Evolutionary conservation across 2,113 vertebrate species (phyloP), one percentile per base, ranked within the genome.

Genomic region (Polypterus bichir): DNA sequence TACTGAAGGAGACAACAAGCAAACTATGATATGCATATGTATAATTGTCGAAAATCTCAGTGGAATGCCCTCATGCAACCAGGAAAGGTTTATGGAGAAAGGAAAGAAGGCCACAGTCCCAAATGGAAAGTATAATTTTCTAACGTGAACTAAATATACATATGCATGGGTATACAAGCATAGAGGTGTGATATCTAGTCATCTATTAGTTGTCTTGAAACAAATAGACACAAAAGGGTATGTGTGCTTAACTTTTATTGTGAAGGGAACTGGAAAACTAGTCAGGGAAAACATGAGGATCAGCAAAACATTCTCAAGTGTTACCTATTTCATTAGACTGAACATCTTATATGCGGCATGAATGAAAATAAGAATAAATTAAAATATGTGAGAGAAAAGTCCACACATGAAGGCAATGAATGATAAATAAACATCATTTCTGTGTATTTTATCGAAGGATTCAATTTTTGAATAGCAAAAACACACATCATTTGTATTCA

Each of bases 251-350:
- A 45, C 45, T 57, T 53, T 59, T 44, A 47, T 44, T 47, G 57
- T 9, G 9, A 9, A 58, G 27, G 63, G 47, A 7, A 62, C 5
- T 57, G 46, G 8, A 49, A 57, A 53, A 67, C 59, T 66, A 49
- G 27, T 27, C 27, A 27, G 27, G 27, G 27, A 27, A 27, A 27
- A 27, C 27, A 27, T 2, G 27, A 27, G 46, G 44, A 59, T 47
- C 49, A 27, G 53, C 6, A 47, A 53, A 48, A 58, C 55, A 8
- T 57, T 10, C 48, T 63, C 45, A 49, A 59, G 44, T 45, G 61
- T 84, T 85, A 85, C 82, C 82, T 74, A 80, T 57, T 68, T 82
- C 82, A 82, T 77, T 81, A 83, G 70, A 78, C 74, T 81, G 79
- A 83, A 70, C 75, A 74, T 81, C 81, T 85, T 70, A 77, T 76